Conservation (phyloP, 92 coral and sea anemone species). For the Zoanthus sansibaricus region DNA sequence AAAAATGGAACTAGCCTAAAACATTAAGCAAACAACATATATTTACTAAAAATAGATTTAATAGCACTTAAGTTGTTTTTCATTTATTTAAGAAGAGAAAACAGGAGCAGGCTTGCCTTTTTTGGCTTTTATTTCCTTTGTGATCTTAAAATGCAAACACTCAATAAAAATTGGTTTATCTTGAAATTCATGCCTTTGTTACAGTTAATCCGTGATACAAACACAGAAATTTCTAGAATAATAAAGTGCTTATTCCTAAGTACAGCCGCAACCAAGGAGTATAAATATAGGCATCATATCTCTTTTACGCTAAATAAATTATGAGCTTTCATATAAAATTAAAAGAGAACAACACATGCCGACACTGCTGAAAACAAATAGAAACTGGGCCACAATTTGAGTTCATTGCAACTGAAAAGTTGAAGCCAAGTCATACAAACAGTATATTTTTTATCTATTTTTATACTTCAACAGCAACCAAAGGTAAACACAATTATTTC, state of each 20-base stretch:
- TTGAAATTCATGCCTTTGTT: not conserved
- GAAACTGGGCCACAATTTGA: too few relatives aligned
- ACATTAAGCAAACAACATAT: not conserved
- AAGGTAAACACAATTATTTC: too few relatives aligned
- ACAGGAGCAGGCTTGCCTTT: not conserved
- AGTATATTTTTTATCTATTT: not conserved
- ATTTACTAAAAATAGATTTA: not conserved
- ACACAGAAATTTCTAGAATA: not conserved
- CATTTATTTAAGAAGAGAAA: not conserved
- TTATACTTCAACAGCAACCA: too few relatives aligned
- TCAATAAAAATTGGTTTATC: not conserved
- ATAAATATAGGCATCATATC: slow-evolving; percentile 8
- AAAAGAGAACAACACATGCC: not conserved
- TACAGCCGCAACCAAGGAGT: too few relatives aligned
- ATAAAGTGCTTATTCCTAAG: not conserved
- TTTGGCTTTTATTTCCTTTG: too few relatives aligned
- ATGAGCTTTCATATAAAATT: not conserved
- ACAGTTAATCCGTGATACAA: not conserved
- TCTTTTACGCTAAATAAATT: not conserved
- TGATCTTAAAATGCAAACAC: not conserved
- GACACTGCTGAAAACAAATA: too few relatives aligned
- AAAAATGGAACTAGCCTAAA: not conserved
- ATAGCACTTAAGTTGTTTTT: not conserved
- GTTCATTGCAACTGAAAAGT: not conserved
- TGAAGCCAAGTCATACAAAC: too few relatives aligned